Base-by-base conservation (phyloP, 2,888 invertebrate species). In the Heliconius cydno region DNA sequence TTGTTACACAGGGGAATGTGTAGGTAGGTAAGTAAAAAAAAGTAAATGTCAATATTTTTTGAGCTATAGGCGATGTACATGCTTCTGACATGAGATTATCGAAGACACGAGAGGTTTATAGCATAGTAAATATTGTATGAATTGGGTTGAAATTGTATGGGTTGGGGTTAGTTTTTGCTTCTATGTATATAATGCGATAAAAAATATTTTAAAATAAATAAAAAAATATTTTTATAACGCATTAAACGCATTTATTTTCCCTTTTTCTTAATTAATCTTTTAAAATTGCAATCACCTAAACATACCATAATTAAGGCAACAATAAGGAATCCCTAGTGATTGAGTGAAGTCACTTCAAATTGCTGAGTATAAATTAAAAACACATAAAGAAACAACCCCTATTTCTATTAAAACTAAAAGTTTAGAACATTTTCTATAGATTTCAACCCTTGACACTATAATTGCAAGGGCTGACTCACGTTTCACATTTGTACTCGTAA, bases 31-130 rank as follows among this genome's bases (percentile, higher is more conserved):
- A 84, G 28, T 28, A 28, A 46, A 15, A 15, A 46, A 46, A 46
- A 46, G 46, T 46, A 46, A 46, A 82, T 84, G 84, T 84, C 84
- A 85, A 85, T 85, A 84, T 85, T 85, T 83, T 82, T 82, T 85
- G 82, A 82, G 82, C 65, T 34, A 66, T 68, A 74, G 77, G 75
- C 46, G 28, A 46, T 63, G 73, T 74, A 57, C 72, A 74, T 81
- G 79, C 25, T 68, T 76, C 65, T 80, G 79, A 79, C 81, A 68
- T 78, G 38, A n/a, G 46, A 68, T 77, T 73, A 71, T 34, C 57
- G 41, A 57, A 66, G 74, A 41, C 28, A 68, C n/a, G 34, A 34
- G 25, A 78, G 68, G 41, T 78, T 74, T 78, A 52, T 74, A 57
- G 52, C n/a, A 38, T 68, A 38, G n/a, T 34, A 68, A 68, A 68